phyloP scores from a whole-genome alignment of 2,888 invertebrate species.

The Lottia gigantea region DNA sequence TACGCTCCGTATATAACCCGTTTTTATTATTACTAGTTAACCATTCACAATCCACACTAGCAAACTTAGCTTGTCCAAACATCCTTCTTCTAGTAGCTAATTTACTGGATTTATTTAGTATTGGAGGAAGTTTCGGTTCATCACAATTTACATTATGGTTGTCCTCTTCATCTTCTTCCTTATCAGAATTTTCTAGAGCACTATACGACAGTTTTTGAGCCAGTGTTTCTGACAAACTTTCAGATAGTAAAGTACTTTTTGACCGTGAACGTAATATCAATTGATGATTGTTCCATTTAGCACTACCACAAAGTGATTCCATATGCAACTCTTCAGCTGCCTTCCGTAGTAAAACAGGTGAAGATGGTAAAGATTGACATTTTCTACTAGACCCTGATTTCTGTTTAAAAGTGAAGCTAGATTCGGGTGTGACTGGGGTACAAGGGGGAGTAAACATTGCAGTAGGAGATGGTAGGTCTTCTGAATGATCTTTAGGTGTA shows the following conservation, averaged over 20 bases:
- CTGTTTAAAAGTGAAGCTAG: neutral
- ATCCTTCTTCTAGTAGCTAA: neutral
- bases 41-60: constrained; percentile 5
- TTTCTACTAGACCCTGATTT: constrained; percentile 30
- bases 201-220: neutral
- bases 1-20: neutral
- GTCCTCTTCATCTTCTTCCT: neutral
- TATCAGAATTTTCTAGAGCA: neutral
- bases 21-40: neutral
- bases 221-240: constrained; percentile 8
- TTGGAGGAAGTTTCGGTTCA: neutral
- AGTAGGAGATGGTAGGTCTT: constrained; percentile 78
- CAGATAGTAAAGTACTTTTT: constrained; percentile 27
- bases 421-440: constrained; percentile 42
- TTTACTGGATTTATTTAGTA: neutral
- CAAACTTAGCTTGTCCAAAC: neutral
- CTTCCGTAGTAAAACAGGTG: constrained; percentile 55
- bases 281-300: constrained; percentile 32
- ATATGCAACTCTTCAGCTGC: constrained; percentile 58
- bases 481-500: constrained; percentile 19
- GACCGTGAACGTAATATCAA: constrained; percentile 16
- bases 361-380: constrained; percentile 63
- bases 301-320: constrained; percentile 56
- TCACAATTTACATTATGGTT: neutral
- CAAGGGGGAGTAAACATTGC: constrained; percentile 58